Evolutionary conservation across 2,888 invertebrate species (phyloP).

Genomic region (Amiota mariae): DNA sequence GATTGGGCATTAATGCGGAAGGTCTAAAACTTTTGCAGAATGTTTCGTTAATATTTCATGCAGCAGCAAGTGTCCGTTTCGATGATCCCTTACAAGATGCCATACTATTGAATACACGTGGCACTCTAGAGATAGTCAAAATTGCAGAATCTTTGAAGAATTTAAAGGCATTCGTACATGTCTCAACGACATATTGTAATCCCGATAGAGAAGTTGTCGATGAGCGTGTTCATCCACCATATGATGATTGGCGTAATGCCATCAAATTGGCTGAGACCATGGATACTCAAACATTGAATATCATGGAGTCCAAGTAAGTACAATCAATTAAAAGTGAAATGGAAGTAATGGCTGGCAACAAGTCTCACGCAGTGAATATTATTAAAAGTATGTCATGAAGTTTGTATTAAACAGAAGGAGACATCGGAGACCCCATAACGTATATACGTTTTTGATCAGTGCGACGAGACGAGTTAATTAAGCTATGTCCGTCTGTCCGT

Average conservation of each 20-base stretch:
- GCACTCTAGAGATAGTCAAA: constrained; percentile 79
- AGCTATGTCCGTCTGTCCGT: too few species aligned
- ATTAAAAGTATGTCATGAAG: too few species aligned
- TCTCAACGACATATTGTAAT: constrained; percentile 92
- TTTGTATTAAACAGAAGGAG: too few species aligned
- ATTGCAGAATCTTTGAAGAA: constrained; percentile 76
- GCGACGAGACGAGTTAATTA: too few species aligned
- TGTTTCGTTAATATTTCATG: constrained; percentile 83
- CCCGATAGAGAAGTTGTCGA: constrained; percentile 82
- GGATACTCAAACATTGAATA: constrained; percentile 75
- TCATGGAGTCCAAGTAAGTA: too few species aligned
- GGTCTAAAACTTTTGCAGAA: constrained; percentile 76
- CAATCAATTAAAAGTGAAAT: too few species aligned
- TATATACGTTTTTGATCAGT: too few species aligned
- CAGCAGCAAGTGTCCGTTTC: constrained; percentile 87
- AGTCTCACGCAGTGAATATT: too few species aligned
- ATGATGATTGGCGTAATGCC: constrained; percentile 81
- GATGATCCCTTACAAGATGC: constrained; percentile 84
- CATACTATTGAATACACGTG: constrained; percentile 78
- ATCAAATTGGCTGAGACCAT: constrained; percentile 79
- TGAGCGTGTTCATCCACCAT: constrained; percentile 76
- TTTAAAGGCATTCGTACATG: constrained; percentile 81
- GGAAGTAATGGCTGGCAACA: too few species aligned
- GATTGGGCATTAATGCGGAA: constrained; percentile 77
- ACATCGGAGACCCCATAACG: too few species aligned